Base-by-base conservation (phyloP, 2,797 vertebrate genomes). In the Falco naumanni region DNA sequence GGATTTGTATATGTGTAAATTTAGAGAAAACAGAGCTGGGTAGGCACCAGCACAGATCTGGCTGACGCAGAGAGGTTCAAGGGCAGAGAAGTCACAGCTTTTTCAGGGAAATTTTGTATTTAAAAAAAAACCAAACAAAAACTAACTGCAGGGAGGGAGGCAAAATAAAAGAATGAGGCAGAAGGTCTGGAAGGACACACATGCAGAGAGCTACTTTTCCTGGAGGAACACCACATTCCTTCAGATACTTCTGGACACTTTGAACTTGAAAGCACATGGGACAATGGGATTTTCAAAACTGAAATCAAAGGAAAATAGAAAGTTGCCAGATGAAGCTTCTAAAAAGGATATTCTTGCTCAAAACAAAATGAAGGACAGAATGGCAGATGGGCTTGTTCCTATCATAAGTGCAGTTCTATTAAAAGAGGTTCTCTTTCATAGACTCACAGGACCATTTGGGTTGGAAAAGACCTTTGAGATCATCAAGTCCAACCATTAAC, bases 221-320 rank as follows among this genome's bases (percentile, higher is more conserved):
- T 90, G 63, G 56, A 94, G 92, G 93, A 96, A 96, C 79, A 95
- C 11, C 74, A 76, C 87, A 88, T 79, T 93, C 91, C 78, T n/a
- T 92, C 50, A 72, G 74, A 90, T 94, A 85, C 48, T 95, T 95
- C 61, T 85, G 85, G 81, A 82, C 47, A 82, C 94, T 96, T 96
- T 95, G 94, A 97, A 90, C 81, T 89, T 96, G 89, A 97, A 97
- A 96, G 93, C 61, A 83, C 54, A 51, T 11, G 64, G 91, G 80
- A 96, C 94, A 93, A 94, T 92, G 83, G 75, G 71, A 90, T 90
- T 96, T 95, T 96, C 74, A 89, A 92, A 95, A 95, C 76, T 60
- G 80, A 94, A 95, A 94, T 92, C 64, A 95, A 96, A 96, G 81
- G 54, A 87, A 86, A 96, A 84, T 69, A 70, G 69, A 92, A 93